Conservation (phyloP, 2,113 vertebrate genomes). For the Cavia porcellus region DNA sequence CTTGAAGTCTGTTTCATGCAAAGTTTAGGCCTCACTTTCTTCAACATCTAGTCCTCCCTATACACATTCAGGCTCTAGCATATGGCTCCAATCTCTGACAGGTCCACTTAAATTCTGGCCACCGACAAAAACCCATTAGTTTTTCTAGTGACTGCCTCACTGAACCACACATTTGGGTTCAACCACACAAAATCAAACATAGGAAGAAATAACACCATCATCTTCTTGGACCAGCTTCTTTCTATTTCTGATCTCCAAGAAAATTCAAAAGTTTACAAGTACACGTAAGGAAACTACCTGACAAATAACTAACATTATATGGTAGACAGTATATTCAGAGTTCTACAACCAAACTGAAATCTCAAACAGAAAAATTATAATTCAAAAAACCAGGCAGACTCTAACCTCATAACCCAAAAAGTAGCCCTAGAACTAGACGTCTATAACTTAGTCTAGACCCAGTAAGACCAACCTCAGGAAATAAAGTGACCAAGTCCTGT, state of each 20-base stretch:
- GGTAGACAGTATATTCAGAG: neutral
- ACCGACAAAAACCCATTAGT: neutral
- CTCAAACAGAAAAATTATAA: slow-evolving; percentile 22
- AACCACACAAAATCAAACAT: neutral
- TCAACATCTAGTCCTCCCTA: neutral
- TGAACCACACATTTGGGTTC: neutral
- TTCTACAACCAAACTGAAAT: neutral
- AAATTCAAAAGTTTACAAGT: slow-evolving; percentile 24
- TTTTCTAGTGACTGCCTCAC: neutral
- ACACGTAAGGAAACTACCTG: neutral
- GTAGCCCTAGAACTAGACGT: neutral
- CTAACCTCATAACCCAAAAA: neutral
- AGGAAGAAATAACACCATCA: neutral
- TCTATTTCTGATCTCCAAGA: neutral
- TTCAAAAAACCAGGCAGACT: neutral
- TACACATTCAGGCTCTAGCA: neutral
- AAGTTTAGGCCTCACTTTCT: neutral
- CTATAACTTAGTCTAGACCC: neutral
- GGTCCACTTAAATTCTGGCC: neutral
- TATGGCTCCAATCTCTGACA: neutral
- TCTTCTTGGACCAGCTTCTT: slow-evolving; percentile 20
- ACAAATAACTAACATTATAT: neutral
- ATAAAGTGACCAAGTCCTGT: neutral
- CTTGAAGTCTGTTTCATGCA: neutral
- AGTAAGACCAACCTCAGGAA: neutral